Evolutionary conservation across 1,140 invertebrate genomes (phyloP).

Genomic region (Hyposmocoma kahamanoa): DNA sequence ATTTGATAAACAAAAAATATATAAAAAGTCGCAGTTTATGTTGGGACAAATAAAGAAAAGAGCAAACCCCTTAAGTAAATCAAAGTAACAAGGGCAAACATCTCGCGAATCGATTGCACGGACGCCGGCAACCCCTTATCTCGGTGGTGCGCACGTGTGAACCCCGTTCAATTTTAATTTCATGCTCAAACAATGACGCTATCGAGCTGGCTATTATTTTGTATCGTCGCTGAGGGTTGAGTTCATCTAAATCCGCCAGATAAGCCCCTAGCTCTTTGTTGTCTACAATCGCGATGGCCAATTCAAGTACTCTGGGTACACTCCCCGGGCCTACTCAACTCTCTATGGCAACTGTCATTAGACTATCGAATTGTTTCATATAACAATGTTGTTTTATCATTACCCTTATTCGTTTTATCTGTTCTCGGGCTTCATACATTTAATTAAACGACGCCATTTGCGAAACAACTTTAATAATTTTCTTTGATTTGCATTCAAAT

Average conservation of each 20-base stretch:
- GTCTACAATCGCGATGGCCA: conserved; percentile 50
- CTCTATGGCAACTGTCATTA: no score
- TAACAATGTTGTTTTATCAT: no score
- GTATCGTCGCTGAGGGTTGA: conserved; percentile 58
- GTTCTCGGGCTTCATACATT: conserved; percentile 43
- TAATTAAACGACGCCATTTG: conserved; percentile 41
- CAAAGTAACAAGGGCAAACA: conserved; percentile 37
- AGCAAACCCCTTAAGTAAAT: conserved; percentile 59
- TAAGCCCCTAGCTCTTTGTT: conserved; percentile 63
- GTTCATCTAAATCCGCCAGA: conserved; percentile 68
- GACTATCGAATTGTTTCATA: conserved; percentile 43
- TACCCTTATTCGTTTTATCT: no score
- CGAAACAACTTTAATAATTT: conserved; percentile 32
- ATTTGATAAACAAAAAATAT: no score
- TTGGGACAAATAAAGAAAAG: conserved; percentile 56
- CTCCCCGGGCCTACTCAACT: no score
- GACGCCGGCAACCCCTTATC: conserved; percentile 58
- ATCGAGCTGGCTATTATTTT: conserved; percentile 70
- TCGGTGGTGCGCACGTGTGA: conserved; percentile 64
- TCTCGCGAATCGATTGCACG: conserved; percentile 50
- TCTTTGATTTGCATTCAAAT: conserved; percentile 34
- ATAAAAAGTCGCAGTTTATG: neutral
- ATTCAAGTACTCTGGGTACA: no score
- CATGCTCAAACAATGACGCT: conserved; percentile 72
- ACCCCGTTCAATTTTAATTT: conserved; percentile 72